phyloP scores from a whole-genome alignment of 2,797 vertebrate genomes.

The Argentina silus region DNA sequence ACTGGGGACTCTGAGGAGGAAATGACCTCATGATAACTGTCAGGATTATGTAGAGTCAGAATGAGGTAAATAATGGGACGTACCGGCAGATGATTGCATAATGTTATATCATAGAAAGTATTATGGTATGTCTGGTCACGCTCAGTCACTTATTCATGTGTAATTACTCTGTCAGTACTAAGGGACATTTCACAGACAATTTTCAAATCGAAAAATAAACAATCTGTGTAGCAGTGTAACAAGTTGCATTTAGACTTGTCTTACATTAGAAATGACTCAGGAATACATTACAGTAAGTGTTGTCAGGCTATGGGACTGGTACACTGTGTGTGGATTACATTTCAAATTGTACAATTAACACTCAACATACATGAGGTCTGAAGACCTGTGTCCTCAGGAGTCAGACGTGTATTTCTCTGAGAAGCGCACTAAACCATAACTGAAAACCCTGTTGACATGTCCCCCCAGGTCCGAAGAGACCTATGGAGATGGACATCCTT shows the following conservation, averaged over 20 bases:
- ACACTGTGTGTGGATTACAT: slow-evolving; percentile 10
- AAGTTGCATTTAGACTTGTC: no score
- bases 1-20: slow-evolving; percentile 33
- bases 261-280: neutral
- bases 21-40: slow-evolving; percentile 46
- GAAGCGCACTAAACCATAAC: slow-evolving; percentile 64
- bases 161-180: no score
- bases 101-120: slow-evolving; percentile 17
- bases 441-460: slow-evolving; percentile 73
- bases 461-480: slow-evolving; percentile 43
- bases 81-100: slow-evolving; percentile 17
- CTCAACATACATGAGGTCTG: slow-evolving; percentile 28
- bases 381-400: slow-evolving; percentile 31
- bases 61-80: slow-evolving; percentile 13
- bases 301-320: neutral
- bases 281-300: neutral
- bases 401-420: no score
- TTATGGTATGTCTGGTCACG: no score
- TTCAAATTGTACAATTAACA: slow-evolving; percentile 45
- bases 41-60: slow-evolving; percentile 26
- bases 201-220: no score
- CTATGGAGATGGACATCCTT: slow-evolving; percentile 39
- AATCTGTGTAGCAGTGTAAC: no score
- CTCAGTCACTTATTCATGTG: no score
- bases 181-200: no score